Conservation (phyloP, 2,797 vertebrate genomes). For the Percopsis omiscomaycus region DNA sequence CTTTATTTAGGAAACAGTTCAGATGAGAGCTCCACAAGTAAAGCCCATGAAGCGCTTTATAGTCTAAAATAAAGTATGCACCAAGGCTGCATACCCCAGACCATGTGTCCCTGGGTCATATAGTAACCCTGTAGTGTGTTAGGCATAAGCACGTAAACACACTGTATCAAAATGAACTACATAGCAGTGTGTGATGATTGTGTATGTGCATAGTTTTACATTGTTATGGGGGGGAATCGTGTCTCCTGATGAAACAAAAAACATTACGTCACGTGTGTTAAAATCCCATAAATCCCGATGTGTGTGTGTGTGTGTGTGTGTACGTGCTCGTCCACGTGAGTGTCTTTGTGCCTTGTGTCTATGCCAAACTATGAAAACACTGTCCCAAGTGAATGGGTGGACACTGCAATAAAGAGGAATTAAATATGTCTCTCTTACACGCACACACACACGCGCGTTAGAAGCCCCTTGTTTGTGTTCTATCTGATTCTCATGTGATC, state of each 20-base stretch:
- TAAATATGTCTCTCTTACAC: slow-evolving; percentile 32
- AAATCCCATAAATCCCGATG: slow-evolving; percentile 30
- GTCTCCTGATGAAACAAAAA: slow-evolving; percentile 27
- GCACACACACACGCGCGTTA: background rate
- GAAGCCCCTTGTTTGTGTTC: no score
- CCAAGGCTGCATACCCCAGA: slow-evolving; percentile 16
- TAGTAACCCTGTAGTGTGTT: slow-evolving; percentile 27
- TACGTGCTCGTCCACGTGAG: slow-evolving; percentile 25
- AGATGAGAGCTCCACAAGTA: slow-evolving; percentile 31
- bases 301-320: slow-evolving; percentile 16
- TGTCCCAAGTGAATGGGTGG: slow-evolving; percentile 71
- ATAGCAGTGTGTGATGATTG: slow-evolving; percentile 3
- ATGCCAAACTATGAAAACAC: slow-evolving; percentile 66
- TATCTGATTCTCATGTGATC: background rate
- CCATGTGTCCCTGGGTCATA: slow-evolving; percentile 37
- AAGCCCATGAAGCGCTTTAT: slow-evolving; percentile 40
- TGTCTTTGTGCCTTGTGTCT: slow-evolving; percentile 7
- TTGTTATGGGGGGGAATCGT: slow-evolving; percentile 5
- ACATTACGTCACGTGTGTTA: slow-evolving; percentile 40
- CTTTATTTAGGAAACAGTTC: slow-evolving; percentile 58
- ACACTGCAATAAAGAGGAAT: slow-evolving; percentile 50
- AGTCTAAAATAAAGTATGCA: slow-evolving; percentile 35
- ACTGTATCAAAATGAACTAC: background rate
- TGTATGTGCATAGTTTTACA: slow-evolving; percentile 1
- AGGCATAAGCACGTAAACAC: background rate